Evolutionary conservation across 2,888 invertebrate species (phyloP), one percentile per base, ranked within the genome.

Genomic region (Trypoxylon attenuatum): DNA sequence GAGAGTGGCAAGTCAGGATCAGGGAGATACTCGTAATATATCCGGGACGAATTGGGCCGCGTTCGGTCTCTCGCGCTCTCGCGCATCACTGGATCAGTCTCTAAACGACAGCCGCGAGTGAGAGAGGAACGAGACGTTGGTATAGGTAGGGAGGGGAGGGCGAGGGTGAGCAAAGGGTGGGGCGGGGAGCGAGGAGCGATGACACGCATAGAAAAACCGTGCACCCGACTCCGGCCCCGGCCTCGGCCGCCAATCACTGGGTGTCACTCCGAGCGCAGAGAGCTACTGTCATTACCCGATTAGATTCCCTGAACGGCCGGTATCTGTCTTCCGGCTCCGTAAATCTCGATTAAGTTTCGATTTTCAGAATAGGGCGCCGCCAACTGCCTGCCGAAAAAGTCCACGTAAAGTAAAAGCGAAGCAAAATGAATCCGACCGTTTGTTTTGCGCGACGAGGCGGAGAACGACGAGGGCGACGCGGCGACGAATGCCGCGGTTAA

Each of bases 271-370:
- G 49, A 60, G 50, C 55, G 64, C 56, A 66, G 53, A 56, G 64
- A 63, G 71, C 79, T 79, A 13, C 33, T 33, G 82, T 82, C 82
- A 81, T 82, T 82, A 82, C 80, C 75, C 77, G 82, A 82, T 82
- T 81, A 82, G 79, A 82, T 80, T 81, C 77, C 64, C 63, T 60
- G 47, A 67, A 13, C 33, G 33, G n/a, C 56, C 60, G 74, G 61
- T 60, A 79, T 80, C 70, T 69, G 74, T 80, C 79, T 78, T 33
- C 76, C 78, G 71, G 72, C 71, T 71, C 69, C 73, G 73, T 73
- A 76, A 76, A 76, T 76, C 76, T 73, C 65, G 59, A 76, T 76
- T 71, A 76, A 69, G 55, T 73, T 76, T 76, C 65, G 76, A 76
- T 76, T 71, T 68, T 71, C 73, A 43, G 49, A 75, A 70, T 69